Base-by-base conservation (phyloP, 1,140 invertebrate genomes). In the Oscheius sp. region DNA sequence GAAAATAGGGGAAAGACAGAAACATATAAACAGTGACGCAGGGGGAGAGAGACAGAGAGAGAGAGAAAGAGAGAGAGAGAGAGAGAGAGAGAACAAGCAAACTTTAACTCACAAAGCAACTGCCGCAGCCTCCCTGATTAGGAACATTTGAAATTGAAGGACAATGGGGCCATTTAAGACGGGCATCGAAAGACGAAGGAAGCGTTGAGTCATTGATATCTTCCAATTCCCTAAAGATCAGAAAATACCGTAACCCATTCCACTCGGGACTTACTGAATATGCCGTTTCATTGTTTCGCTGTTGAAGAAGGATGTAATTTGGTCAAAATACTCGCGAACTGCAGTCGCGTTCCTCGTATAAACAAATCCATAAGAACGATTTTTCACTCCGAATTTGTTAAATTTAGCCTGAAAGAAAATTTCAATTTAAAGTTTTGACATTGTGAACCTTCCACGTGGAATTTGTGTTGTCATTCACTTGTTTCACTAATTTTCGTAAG, bases 111-210 rank as follows among this genome's bases (percentile, higher is more conserved):
- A 63, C 61, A 85, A 86, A 88, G 80, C 87, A 88, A 29, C 86
- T 87, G 28, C 88, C 87, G 81, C 88, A 88, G 35, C 82, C 81
- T 15, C 87, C 87, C 77, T 88, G 87, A 79, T 88, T 88, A 34
- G 87, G 73, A 42, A 87, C 79, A 78, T 87, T 86, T 61, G 84
- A 82, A n/a, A 87, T 74, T 1, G 92, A 92, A 0, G 91, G 91
- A 80, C 93, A 95, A 78, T 92, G 84, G 0, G 92, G 89, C 92
- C 92, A 94, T 68, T 91, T 86, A 49, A 87, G 85, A 42, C 92
- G 86, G 0, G 92, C 85, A 85, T 94, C 92, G 84, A 94, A 94
- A 70, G 89, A 86, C 29, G 89, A 88, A 0, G 92, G 92, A 49
- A 77, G 59, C 2, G 45, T 31, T 0, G 20, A 29, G 15, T 20